phyloP scores from a whole-genome alignment of 2,113 vertebrate genomes.

The Cyrtonyx montezumae region DNA sequence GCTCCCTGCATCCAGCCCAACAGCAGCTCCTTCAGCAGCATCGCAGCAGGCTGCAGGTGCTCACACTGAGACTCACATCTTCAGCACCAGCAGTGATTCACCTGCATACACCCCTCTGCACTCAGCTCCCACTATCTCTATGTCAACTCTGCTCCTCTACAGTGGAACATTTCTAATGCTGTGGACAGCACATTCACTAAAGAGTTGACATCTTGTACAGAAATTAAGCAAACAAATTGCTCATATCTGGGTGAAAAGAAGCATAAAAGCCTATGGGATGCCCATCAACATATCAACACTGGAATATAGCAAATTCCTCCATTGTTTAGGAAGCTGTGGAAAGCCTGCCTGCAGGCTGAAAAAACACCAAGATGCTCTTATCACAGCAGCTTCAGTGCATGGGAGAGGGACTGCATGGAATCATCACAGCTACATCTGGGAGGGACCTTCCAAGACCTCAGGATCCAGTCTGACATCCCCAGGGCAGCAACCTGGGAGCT shows the following conservation, averaged over 20 bases:
- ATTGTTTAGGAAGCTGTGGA: not conserved
- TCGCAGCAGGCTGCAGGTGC: rapidly evolving
- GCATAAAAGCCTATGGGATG: not conserved
- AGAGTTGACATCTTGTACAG: not conserved
- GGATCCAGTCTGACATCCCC: rapidly evolving
- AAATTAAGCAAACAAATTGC: not conserved
- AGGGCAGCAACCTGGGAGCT: not conserved
- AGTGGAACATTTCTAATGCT: not conserved
- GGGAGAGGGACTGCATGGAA: not conserved
- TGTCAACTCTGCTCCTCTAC: not conserved
- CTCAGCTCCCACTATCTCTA: not conserved
- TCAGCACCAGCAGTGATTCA: not conserved
- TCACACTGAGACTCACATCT: not conserved
- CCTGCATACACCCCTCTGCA: not conserved
- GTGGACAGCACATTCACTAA: not conserved
- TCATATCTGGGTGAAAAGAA: not conserved
- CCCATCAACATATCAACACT: not conserved
- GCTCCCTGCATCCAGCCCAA: not conserved
- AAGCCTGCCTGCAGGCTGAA: not conserved
- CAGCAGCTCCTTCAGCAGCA: not conserved
- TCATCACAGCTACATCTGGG: not conserved
- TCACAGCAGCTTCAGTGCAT: rapidly evolving
- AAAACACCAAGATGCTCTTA: not conserved
- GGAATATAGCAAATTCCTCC: not conserved
- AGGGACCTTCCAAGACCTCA: not conserved